phyloP scores from a whole-genome alignment of 1,140 invertebrate species.

The Augochlora pura region DNA sequence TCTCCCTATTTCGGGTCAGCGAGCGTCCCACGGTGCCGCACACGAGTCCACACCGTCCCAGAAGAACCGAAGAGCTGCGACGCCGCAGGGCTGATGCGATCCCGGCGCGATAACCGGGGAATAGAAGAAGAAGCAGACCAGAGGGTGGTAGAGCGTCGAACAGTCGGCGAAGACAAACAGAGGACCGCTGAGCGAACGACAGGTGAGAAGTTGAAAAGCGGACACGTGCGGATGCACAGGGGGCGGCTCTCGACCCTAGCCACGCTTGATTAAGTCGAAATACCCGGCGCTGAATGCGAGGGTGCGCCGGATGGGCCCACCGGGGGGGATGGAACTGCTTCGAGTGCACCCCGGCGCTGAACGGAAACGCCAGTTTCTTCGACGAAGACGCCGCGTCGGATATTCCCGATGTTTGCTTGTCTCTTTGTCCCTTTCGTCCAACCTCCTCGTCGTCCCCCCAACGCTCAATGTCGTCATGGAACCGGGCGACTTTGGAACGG shows the following conservation, averaged over 20 bases:
- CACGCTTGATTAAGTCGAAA: conserved; percentile 70
- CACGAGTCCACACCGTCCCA: not conserved
- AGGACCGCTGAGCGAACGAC: too few species aligned
- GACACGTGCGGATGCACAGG: too few species aligned
- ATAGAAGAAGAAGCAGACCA: not conserved
- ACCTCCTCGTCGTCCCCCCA: not conserved
- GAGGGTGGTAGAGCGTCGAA: not conserved
- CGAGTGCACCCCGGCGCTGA: conserved; percentile 6
- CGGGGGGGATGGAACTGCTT: not conserved
- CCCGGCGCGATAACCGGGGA: not conserved
- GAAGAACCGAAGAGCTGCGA: not conserved
- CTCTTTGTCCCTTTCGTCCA: conserved; percentile 24
- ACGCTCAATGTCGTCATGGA: not conserved
- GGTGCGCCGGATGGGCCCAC: not conserved
- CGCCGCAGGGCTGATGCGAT: not conserved
- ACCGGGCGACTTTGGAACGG: not conserved
- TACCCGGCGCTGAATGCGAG: conserved; percentile 49
- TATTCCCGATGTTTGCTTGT: conserved; percentile 37
- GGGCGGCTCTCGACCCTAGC: not conserved
- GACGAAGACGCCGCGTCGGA: conserved; percentile 6
- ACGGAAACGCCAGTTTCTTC: conserved; percentile 13
- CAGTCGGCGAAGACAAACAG: not conserved
- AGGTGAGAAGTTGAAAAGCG: not conserved
- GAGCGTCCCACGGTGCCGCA: not conserved
- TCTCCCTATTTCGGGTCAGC: not conserved